Percentiles rank a stretch among this genome's conserved stretches.
Evolutionary conservation across 1,140 invertebrate genomes (phyloP).

Genomic region (Lordiphosa stackelbergi): DNA sequence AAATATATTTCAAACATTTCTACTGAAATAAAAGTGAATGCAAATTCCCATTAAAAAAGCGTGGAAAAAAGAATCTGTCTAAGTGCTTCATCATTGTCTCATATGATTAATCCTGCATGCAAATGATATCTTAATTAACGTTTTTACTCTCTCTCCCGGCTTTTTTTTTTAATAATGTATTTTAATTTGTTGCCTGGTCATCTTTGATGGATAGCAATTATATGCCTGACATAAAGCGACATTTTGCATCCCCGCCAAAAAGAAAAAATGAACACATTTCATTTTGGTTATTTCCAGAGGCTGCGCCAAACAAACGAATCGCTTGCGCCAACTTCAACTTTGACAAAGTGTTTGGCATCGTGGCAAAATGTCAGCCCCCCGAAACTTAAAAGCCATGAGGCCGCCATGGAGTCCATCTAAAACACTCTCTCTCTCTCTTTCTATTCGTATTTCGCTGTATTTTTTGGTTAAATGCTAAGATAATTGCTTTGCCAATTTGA

Average conservation of each 20-base stretch:
- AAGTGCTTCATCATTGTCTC: too few relatives aligned
- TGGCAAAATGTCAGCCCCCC: slow-evolving; percentile 42
- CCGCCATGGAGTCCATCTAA: slow-evolving; percentile 11
- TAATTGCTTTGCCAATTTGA: slow-evolving; percentile 54
- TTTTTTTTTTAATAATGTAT: not conserved
- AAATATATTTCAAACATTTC: too few relatives aligned
- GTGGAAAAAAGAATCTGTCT: too few relatives aligned
- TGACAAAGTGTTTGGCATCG: slow-evolving; percentile 49
- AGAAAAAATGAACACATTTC: slow-evolving; percentile 2
- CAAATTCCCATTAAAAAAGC: too few relatives aligned
- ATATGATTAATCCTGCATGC: too few relatives aligned
- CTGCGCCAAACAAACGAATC: not conserved
- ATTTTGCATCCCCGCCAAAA: slow-evolving; percentile 16
- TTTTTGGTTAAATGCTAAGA: slow-evolving; percentile 26
- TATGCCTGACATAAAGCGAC: slow-evolving; percentile 35
- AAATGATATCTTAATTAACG: too few relatives aligned
- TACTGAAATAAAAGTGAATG: too few relatives aligned
- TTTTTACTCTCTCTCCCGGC: not conserved
- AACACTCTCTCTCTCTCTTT: slow-evolving; percentile 9
- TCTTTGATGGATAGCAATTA: slow-evolving; percentile 41
- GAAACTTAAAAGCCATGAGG: slow-evolving; percentile 41
- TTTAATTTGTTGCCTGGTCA: slow-evolving; percentile 22
- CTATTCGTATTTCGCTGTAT: slow-evolving; percentile 1
- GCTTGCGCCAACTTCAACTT: slow-evolving; percentile 29
- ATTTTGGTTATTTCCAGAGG: too few relatives aligned